Evolutionary conservation across 1,140 invertebrate genomes (phyloP).

Genomic region (Drosophila ananassae): DNA sequence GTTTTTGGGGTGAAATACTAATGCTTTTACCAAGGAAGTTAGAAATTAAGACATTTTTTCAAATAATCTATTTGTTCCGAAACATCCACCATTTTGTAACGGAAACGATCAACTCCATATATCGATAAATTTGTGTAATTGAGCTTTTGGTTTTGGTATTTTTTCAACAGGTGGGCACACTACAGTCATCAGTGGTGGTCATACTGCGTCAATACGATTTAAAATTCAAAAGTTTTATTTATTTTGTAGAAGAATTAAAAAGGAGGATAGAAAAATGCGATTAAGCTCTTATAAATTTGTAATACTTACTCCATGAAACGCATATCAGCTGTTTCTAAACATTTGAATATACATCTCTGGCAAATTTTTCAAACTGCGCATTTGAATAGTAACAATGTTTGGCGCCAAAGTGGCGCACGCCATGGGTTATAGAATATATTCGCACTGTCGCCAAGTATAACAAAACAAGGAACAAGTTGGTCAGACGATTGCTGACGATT

Average conservation of each 20-base stretch:
- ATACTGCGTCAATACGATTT: neutral
- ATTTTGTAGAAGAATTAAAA: neutral
- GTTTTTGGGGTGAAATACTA: too few relatives aligned
- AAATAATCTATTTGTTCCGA: too few relatives aligned
- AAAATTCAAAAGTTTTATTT: neutral
- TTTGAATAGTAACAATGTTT: constrained; percentile 35
- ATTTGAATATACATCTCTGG: neutral
- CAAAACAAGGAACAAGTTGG: constrained; percentile 71
- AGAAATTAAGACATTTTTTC: too few relatives aligned
- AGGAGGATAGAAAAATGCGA: neutral
- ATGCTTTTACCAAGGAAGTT: too few relatives aligned
- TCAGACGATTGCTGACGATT: constrained; percentile 68
- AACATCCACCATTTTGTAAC: too few relatives aligned
- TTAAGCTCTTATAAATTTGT: neutral
- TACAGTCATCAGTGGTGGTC: neutral
- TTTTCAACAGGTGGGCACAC: neutral
- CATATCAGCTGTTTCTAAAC: too few relatives aligned
- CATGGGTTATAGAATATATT: constrained; percentile 78
- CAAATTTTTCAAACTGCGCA: neutral
- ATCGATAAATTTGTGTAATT: neutral
- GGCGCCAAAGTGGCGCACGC: constrained; percentile 14
- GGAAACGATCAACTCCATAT: neutral
- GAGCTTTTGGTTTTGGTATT: neutral
- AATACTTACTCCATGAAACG: too few relatives aligned
- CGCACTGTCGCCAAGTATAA: constrained; percentile 74